Evolutionary conservation across 2,113 vertebrate genomes (phyloP).

Genomic region (Phocoena sinus): DNA sequence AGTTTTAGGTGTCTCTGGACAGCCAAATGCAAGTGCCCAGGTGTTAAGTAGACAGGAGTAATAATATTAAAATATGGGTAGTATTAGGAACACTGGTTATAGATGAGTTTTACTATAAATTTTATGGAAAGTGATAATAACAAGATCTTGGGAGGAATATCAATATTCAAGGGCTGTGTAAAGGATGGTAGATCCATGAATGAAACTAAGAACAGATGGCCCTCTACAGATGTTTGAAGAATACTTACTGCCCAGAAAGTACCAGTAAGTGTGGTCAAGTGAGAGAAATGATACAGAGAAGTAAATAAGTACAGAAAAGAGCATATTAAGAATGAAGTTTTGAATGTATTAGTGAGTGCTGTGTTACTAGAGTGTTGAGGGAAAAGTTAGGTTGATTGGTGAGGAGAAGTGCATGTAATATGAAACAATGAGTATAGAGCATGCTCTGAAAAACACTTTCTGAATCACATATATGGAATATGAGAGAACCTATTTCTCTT

Average conservation of each 20-base stretch:
- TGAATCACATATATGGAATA: neutral
- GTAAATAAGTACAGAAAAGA: neutral
- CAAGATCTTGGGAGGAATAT: neutral
- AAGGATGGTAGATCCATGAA: neutral
- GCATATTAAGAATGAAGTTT: neutral
- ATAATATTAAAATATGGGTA: neutral
- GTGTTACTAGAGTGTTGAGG: neutral
- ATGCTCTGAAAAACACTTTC: neutral
- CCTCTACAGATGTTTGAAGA: neutral
- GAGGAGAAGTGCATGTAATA: neutral
- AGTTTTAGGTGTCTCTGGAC: neutral
- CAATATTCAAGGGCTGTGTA: neutral
- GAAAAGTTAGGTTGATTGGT: neutral
- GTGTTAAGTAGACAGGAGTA: accelerated
- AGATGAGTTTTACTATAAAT: neutral
- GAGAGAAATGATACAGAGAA: neutral
- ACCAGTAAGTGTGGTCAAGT: neutral
- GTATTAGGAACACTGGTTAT: neutral
- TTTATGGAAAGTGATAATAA: neutral
- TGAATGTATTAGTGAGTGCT: neutral
- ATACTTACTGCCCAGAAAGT: neutral
- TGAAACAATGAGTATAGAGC: neutral
- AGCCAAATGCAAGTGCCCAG: neutral
- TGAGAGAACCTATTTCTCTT: neutral
- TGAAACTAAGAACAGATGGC: neutral